Evolutionary conservation across 2,888 invertebrate species (phyloP), one percentile per base, ranked within the genome.

Genomic region (Hypsopygia costalis): DNA sequence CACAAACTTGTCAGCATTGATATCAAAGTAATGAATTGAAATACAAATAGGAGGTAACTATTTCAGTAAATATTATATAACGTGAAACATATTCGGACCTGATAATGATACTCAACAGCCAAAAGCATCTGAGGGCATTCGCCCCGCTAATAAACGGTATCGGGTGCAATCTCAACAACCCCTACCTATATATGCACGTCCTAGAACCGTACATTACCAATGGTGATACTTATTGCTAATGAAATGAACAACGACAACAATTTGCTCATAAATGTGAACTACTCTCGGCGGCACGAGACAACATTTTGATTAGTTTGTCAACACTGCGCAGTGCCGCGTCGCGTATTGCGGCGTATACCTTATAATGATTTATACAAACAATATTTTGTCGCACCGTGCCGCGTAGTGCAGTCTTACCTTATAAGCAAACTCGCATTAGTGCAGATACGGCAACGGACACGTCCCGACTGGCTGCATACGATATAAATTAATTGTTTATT

Each of bases 181-280:
- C n/a, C n/a, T 25, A 25, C 3, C 6, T 25, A 25, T 25, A n/a
- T 25, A 25, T 4, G 16, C 16, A 4, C 16, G 16, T 16, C 16
- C 16, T 4, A 25, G 6, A 25, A 1, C 2, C 25, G 16, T 16
- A 3, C 4, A 16, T 4, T 16, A n/a, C 29, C 30, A 20, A 31
- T 30, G 9, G 30, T 36, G 30, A 37, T 37, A 30, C 36, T 37
- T 31, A 30, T 30, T 36, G 30, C 21, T 36, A 28, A 16, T n/a
- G 21, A 36, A 36, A 27, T 29, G 16, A 36, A 28, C 16, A 10
- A 5, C 28, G 28, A 20, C 35, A 11, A n/a, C 16, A 4, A 4
- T n/a, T n/a, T n/a, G n/a, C n/a, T n/a, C n/a, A n/a, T n/a, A n/a
- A n/a, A n/a, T n/a, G n/a, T n/a, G n/a, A n/a, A n/a, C n/a, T n/a